Conservation (phyloP, 2,113 vertebrate species). For the Lontra canadensis region DNA sequence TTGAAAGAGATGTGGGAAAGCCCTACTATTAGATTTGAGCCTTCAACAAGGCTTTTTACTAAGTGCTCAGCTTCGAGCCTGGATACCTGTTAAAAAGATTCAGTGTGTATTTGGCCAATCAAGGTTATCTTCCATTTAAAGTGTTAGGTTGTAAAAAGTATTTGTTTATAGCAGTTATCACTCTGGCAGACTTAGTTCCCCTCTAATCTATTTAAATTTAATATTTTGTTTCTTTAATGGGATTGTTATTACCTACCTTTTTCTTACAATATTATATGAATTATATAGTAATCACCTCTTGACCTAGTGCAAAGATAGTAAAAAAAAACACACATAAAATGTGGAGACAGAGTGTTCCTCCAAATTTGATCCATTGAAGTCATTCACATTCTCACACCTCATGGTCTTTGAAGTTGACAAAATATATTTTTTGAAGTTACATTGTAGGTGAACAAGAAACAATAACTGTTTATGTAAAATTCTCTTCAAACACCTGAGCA, state of each 20-base stretch:
- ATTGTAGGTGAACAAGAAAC: neutral
- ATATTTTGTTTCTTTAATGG: neutral
- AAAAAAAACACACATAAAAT: neutral
- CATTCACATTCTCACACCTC: neutral
- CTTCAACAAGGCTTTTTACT: neutral
- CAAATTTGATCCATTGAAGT: neutral
- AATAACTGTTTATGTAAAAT: neutral
- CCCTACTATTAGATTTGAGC: neutral
- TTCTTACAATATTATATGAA: neutral
- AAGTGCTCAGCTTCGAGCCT: neutral
- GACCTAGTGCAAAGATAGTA: neutral
- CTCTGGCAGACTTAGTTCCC: neutral
- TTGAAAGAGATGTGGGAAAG: neutral
- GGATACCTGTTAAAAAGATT: neutral
- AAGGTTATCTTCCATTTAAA: neutral
- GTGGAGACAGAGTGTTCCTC: neutral
- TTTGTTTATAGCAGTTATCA: neutral
- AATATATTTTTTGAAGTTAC: neutral
- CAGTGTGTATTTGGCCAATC: neutral
- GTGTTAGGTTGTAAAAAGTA: neutral
- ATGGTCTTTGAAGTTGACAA: neutral
- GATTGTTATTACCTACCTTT: neutral
- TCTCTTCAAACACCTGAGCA: neutral
- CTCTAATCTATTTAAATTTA: neutral
- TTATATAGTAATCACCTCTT: neutral